Evolutionary conservation across 37 sponge, comb jelly and placozoan species (phyloP).

Genomic region (Geodia barretti): DNA sequence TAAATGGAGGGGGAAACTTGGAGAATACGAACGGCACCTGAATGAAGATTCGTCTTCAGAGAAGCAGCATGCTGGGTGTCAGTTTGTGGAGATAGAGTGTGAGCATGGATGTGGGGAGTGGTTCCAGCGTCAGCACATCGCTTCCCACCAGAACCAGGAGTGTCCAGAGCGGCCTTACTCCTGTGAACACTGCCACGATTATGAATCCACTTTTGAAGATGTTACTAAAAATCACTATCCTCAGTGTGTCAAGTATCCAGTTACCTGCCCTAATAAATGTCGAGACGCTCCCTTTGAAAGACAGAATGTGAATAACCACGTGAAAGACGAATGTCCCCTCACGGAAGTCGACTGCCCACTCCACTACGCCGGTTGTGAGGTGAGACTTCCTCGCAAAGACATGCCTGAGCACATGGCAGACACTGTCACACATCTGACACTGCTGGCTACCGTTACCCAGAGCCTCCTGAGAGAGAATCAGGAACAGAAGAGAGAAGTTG

Average conservation of each 20-base stretch:
- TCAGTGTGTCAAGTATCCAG: slow-evolving; percentile 16
- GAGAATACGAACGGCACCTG: slow-evolving; percentile 23
- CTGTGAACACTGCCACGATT: slow-evolving; percentile 48
- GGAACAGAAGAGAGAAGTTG: background rate
- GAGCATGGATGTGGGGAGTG: slow-evolving; percentile 18
- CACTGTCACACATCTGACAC: slow-evolving; percentile 8
- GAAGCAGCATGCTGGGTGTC: slow-evolving; percentile 13
- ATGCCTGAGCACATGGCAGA: slow-evolving; percentile 19
- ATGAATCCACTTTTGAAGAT: slow-evolving; percentile 30
- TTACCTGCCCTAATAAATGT: slow-evolving; percentile 41
- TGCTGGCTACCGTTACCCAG: slow-evolving; percentile 26
- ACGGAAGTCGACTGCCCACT: slow-evolving; percentile 20
- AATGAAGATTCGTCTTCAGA: slow-evolving; percentile 2
- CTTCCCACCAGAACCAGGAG: slow-evolving; percentile 19
- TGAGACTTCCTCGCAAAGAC: slow-evolving; percentile 6
- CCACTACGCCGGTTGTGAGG: slow-evolving; percentile 37
- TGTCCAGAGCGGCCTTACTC: slow-evolving; percentile 42
- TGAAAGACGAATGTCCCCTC: slow-evolving; percentile 23
- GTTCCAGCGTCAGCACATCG: slow-evolving; percentile 5
- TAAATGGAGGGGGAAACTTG: slow-evolving; percentile 39
- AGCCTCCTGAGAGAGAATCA: background rate
- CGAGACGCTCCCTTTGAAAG: slow-evolving; percentile 17
- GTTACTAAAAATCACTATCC: slow-evolving; percentile 27
- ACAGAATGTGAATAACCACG: slow-evolving; percentile 25
- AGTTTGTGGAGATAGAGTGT: slow-evolving; percentile 38